These are phyloP conservation scores for Napeogenes inachia DNA, from an alignment of 2,888 invertebrate species.

Conservation along the genomic window DNA sequence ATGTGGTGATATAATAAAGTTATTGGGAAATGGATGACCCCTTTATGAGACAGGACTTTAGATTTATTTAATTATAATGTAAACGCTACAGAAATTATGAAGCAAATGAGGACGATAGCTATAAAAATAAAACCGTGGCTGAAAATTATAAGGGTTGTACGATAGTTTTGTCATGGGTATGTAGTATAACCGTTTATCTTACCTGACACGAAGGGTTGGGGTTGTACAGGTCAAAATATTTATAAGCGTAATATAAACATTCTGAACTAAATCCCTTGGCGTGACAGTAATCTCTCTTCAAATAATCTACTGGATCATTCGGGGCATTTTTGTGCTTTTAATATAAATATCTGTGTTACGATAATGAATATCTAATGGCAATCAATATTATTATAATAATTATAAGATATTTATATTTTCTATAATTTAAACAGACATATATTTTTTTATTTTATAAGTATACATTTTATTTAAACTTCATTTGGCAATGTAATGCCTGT, in stretches of 20 bases:
- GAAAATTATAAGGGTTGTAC: no score
- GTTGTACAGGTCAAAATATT: conserved; percentile 18
- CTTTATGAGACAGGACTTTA: not conserved
- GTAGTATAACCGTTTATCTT: conserved; percentile 15
- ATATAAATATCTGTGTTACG: not conserved
- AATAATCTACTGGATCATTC: not conserved
- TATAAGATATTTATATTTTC: no score
- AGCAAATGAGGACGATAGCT: no score
- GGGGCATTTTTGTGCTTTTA: not conserved
- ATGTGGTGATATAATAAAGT: conserved; percentile 6
- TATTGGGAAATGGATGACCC: not conserved
- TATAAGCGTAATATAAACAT: conserved; percentile 18
- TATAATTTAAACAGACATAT: no score
- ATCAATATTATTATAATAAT: no score
- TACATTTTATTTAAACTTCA: no score
- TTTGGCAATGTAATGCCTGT: no score
- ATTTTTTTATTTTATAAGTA: no score
- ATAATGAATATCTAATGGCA: no score
- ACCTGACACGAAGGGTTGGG: conserved; percentile 13
- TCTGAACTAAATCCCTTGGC: conserved; percentile 13
- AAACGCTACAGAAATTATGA: not conserved
- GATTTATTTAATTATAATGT: conserved; percentile 1
- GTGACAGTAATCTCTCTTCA: conserved; percentile 12
- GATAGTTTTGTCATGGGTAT: not conserved
- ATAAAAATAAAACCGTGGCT: no score